Base-by-base conservation (phyloP, 92 coral and sea anemone species). In the Pocillopora meandrina region DNA sequence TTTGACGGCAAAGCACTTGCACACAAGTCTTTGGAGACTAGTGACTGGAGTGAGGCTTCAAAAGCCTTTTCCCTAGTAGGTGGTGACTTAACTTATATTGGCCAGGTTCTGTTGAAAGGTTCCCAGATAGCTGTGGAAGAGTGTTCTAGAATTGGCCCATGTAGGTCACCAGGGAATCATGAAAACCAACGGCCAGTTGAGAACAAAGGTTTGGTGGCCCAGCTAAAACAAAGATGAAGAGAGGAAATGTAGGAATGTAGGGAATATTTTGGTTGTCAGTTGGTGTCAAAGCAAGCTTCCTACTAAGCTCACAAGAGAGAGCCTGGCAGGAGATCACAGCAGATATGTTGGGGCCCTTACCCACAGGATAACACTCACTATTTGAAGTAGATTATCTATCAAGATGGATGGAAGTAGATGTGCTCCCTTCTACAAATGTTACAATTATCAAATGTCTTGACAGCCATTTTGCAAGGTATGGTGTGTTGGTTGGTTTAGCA, bases 151-250 rank as follows among this genome's bases (percentile, higher is more conserved):
- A 68, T 42, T 42, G 69, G 7, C 33, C 8, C 18, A 52, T 23
- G 60, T 57, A 55, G 87, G 58, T 11, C 87, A 75, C 20, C 36
- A 84, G 60, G 42, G 79, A n/a, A 82, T 82, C 12, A 79, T 72
- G 18, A 82, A 69, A 56, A 87, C 82, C 31, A 91, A 84, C 35
- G 91, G 83, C 34, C 73, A 72, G 2, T 23, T 87, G 33, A 68
- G 93, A 63, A 62, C 65, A 21, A 91, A 91, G 55, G 90, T 82
- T 9, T 87, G 93, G 93, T 86, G 88, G 88, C 88, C 93, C 6
- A 83, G 93, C 11, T 84, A 87, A 16, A 81, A 75, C 42, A 49
- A 74, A 31, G 74, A 82, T 5, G 89, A 84, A 0, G 85, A 87
- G 80, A 73, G 63, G 77, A 21, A 76, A 26, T 90, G 87, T 34